Evolutionary conservation across 2,888 invertebrate species (phyloP), one percentile per base, ranked within the genome.

Genomic region (Trilocha varians): DNA sequence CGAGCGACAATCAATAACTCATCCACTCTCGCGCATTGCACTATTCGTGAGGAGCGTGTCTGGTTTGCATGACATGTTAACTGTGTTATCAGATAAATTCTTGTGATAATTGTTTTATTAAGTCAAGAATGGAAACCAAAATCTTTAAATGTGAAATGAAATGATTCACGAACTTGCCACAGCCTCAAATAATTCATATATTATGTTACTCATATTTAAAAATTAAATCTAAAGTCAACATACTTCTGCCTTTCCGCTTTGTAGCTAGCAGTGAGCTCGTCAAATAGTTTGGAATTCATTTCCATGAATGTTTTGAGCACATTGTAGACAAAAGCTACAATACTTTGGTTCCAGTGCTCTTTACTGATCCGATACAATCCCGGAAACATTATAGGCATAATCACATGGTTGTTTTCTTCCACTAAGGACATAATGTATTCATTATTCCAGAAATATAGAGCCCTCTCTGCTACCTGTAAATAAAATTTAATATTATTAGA

Each of bases 301-400:
- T 99, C 99, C 99, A 99, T 99, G 87, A 99, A 99, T 44, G 99
- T 94, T 88, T 99, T 99, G 69, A 99, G 93, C 72, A 99, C 99
- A 87, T 99, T 99, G 88, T 99, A 99, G 65, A 99, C 98, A 66
- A 99, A 92, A 48, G 98, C 98, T 60, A 99, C 96, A 68, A 99
- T 99, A 54, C 99, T 99, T 87, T 98, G 99, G 88, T 99, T 99
- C 99, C 99, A 99, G 87, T 99, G 99, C 83, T 99, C 98, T 89
- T 99, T 99, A 79, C 97, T 97, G 85, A 98, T 98, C 74, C 97
- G 95, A 88, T 99, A 99, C 70, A 99, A 88, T 55, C 99, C 97
- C 51, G 99, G 99, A 88, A 99, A 99, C 98, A 99, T 99, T 64
- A 99, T 98, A 60, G 99, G 99, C 93, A 99, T 95, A 76, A 99